A percentile compares a stretch with the other conserved stretches of the same genome.
These are phyloP conservation scores for Zoanthus gigantus DNA, from an alignment of 92 coral and sea anemone genomes.

Conservation along the genomic window DNA sequence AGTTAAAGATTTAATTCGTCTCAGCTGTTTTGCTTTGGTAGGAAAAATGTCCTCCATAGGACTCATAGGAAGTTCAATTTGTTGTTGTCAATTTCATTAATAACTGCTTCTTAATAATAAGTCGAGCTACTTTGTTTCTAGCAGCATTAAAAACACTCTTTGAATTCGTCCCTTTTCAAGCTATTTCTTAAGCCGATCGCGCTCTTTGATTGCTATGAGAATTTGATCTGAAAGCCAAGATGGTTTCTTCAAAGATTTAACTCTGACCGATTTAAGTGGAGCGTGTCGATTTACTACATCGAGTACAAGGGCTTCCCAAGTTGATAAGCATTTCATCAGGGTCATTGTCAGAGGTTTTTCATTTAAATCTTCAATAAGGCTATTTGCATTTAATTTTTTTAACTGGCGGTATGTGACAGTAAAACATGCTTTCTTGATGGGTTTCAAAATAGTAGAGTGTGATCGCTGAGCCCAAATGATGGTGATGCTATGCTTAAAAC, in stretches of 20 bases:
- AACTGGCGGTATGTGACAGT: conserved; percentile 48
- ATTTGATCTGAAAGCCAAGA: conserved; percentile 52
- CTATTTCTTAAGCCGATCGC: conserved; percentile 52
- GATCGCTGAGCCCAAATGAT: conserved; percentile 52
- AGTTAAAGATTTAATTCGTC: conserved; percentile 44
- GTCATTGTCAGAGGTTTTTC: conserved; percentile 29
- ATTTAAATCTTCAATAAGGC: conserved; percentile 46
- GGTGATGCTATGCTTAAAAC: conserved; percentile 53
- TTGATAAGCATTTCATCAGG: conserved; percentile 50
- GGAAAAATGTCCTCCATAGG: conserved; percentile 63
- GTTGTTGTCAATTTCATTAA: conserved; percentile 57
- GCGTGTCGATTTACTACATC: conserved; percentile 39
- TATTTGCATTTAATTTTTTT: conserved; percentile 43
- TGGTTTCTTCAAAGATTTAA: conserved; percentile 53
- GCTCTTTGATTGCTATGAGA: conserved; percentile 49
- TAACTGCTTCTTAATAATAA: conserved; percentile 52
- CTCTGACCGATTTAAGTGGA: conserved; percentile 40
- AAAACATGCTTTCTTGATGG: conserved; percentile 47
- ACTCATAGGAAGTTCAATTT: conserved; percentile 44
- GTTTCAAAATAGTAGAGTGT: conserved; percentile 46
- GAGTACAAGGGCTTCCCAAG: conserved; percentile 36
- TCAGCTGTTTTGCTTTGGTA: conserved; percentile 40
- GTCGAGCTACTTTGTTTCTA: conserved; percentile 58
- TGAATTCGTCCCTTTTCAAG: conserved; percentile 51
- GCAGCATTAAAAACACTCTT: conserved; percentile 54